Percentiles rank a stretch among this genome's conserved stretches.
Conservation (phyloP, 2,113 vertebrate species). For the Monopterus albus region DNA sequence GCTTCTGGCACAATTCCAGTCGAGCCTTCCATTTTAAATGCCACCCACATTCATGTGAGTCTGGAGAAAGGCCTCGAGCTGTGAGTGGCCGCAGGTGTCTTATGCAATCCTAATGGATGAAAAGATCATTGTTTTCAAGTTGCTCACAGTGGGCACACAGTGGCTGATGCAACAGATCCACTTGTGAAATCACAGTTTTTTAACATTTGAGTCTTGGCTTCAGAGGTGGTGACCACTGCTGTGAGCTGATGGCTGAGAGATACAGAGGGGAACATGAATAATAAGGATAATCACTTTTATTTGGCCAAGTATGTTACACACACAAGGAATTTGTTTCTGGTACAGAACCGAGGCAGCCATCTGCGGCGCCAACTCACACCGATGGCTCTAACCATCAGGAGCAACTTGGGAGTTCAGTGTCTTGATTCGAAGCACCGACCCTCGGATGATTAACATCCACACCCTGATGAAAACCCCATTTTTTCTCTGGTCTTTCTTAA, state of each 20-base stretch:
- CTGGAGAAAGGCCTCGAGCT: conserved; percentile 8
- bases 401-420: no score
- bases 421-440: no score
- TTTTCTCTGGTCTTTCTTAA: neutral
- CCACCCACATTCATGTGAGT: conserved; percentile 46
- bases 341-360: no score
- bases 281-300: no score
- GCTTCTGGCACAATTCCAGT: conserved; percentile 45
- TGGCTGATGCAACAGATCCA: conserved; percentile 58
- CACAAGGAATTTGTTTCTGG: no score
- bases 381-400: no score
- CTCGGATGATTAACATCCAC: conserved; percentile 17
- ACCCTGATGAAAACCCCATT: neutral
- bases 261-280: neutral
- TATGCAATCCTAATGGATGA: conserved; percentile 66
- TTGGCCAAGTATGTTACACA: no score
- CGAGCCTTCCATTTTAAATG: conserved; percentile 16
- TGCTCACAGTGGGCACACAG: conserved; percentile 67
- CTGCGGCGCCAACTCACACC: no score
- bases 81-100: conserved; percentile 68
- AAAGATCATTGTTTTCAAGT: conserved; percentile 70
- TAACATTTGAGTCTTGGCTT: conserved; percentile 64
- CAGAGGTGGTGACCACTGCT: conserved; percentile 41
- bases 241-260: conserved; percentile 14
- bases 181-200: conserved; percentile 70